Percentiles rank a stretch among this genome's conserved stretches.
Conservation (phyloP, 2,797 vertebrate species). For the Leuciscus waleckii region DNA sequence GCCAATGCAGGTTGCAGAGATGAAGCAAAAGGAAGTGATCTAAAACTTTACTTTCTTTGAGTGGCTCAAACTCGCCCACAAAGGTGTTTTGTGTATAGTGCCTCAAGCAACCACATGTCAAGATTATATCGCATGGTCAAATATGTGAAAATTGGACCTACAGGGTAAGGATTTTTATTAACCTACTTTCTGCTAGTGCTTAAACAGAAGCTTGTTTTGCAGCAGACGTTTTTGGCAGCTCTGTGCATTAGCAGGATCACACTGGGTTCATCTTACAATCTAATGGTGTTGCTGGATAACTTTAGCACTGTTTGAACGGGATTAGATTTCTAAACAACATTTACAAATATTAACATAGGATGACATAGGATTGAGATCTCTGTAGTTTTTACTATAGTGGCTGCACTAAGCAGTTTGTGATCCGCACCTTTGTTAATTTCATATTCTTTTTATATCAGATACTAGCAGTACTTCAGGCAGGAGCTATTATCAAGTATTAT, state of each 20-base stretch:
- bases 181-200: neutral
- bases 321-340: neutral
- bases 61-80: neutral
- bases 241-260: neutral
- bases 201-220: neutral
- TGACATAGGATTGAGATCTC: neutral
- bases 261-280: neutral
- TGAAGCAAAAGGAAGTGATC: neutral
- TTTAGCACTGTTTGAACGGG: neutral
- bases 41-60: neutral
- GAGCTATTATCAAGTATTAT: neutral
- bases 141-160: neutral
- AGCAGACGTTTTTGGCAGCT: neutral
- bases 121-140: neutral
- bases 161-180: neutral
- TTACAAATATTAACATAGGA: neutral
- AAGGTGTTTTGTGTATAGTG: neutral
- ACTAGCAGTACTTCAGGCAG: neutral
- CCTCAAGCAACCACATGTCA: neutral
- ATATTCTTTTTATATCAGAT: neutral
- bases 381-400: neutral
- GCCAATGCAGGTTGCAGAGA: neutral
- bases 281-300: conserved; percentile 9
- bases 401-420: too few species aligned
- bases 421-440: neutral